A percentile compares a stretch with the other conserved stretches of the same genome.
These are phyloP conservation scores for Perizoma affinitatum DNA, from an alignment of 2,888 invertebrate genomes.

Conservation along the genomic window DNA sequence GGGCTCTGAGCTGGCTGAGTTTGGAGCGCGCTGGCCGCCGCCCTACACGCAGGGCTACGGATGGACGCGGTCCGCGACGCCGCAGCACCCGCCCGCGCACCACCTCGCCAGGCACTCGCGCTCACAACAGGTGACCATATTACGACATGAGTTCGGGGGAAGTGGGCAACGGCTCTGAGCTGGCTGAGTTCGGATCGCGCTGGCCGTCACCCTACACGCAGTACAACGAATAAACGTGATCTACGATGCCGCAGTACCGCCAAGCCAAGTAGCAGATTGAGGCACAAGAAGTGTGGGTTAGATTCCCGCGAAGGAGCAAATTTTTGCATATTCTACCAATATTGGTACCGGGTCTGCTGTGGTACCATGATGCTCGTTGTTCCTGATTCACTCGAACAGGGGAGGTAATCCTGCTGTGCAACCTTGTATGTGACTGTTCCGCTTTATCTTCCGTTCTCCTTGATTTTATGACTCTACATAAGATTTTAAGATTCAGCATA, in stretches of 20 bases:
- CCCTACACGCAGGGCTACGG: slow-evolving; percentile 84
- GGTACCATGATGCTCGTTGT: too few relatives aligned
- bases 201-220: slow-evolving; percentile 84
- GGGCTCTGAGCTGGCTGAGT: slow-evolving; percentile 83
- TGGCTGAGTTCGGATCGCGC: slow-evolving; percentile 81
- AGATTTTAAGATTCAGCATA: too few relatives aligned
- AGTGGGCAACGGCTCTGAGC: slow-evolving; percentile 83
- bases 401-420: too few relatives aligned
- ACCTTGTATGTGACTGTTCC: too few relatives aligned
- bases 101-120: slow-evolving; percentile 81
- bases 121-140: slow-evolving; percentile 70
- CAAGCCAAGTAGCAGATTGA: slow-evolving; percentile 49
- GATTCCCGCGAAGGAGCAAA: too few relatives aligned
- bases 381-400: too few relatives aligned
- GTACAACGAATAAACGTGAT: slow-evolving; percentile 82
- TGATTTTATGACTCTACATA: too few relatives aligned
- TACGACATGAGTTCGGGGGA: slow-evolving; percentile 81
- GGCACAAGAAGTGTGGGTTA: too few relatives aligned
- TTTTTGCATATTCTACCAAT: too few relatives aligned
- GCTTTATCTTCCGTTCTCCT: too few relatives aligned
- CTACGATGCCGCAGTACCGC: slow-evolving; percentile 81
- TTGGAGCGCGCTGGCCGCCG: slow-evolving; percentile 82
- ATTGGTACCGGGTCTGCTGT: too few relatives aligned
- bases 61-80: slow-evolving; percentile 81
- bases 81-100: slow-evolving; percentile 80